These are phyloP conservation scores for Sinodicranocentrus sp. DNA, from an alignment of 2,888 invertebrate species.

Conservation along the genomic window DNA sequence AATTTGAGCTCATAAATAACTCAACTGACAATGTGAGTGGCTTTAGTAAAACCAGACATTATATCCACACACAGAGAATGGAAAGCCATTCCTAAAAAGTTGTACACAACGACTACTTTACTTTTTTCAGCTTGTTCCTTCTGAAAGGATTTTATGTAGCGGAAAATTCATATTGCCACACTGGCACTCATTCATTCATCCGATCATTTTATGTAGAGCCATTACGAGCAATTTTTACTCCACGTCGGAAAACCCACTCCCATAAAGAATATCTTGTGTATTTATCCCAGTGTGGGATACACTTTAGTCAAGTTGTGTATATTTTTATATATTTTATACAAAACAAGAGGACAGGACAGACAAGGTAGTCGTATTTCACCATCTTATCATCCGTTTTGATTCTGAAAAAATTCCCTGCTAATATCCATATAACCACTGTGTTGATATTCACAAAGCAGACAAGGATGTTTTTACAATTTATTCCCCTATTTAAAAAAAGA, in stretches of 20 bases:
- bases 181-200: conserved; percentile 5
- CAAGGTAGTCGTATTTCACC: not conserved
- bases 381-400: conserved; percentile 3
- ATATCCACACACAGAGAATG: too few species aligned
- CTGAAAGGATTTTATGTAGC: conserved; percentile 58
- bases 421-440: conserved; percentile 45
- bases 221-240: too few species aligned
- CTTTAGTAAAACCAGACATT: not conserved
- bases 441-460: conserved; percentile 30
- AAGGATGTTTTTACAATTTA: not conserved
- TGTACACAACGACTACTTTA: too few species aligned
- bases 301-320: too few species aligned
- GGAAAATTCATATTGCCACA: conserved; percentile 55
- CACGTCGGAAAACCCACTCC: too few species aligned
- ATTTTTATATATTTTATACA: too few species aligned
- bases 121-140: not conserved
- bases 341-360: not conserved
- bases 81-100: too few species aligned
- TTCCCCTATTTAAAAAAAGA: not conserved
- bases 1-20: conserved; percentile 40
- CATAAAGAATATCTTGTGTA: too few species aligned
- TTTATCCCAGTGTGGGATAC: too few species aligned
- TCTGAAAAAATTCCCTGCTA: conserved; percentile 16
- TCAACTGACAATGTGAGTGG: conserved; percentile 35
- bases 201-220: not conserved